These are phyloP conservation scores for Tipula unca DNA, from an alignment of 2,888 invertebrate species.

Conservation along the genomic window DNA sequence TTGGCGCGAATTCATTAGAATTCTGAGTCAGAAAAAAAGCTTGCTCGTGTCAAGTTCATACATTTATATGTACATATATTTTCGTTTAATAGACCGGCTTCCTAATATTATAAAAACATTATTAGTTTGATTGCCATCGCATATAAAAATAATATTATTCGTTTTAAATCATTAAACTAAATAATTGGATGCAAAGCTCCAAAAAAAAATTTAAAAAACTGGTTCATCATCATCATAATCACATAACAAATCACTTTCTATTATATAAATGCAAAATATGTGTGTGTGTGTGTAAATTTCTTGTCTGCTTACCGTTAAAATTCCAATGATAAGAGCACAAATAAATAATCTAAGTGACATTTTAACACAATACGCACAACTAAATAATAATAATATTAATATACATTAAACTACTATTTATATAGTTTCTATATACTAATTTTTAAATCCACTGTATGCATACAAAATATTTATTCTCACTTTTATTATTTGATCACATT, in stretches of 20 bases:
- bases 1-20: not conserved
- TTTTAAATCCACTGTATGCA: not conserved
- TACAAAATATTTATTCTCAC: not conserved
- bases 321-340: not conserved
- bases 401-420: not conserved
- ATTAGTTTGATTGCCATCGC: not conserved
- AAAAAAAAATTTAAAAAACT: not conserved
- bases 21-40: not conserved
- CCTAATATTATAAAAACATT: not conserved
- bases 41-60: not conserved
- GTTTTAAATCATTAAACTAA: not conserved
- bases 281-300: not conserved
- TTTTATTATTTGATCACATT: not conserved
- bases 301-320: conserved; percentile 1
- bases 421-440: not conserved
- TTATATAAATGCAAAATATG: not conserved
- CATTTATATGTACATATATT: not conserved
- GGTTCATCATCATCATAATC: too few relatives aligned
- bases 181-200: not conserved
- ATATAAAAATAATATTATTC: not conserved
- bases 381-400: not conserved
- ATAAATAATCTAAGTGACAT: not conserved
- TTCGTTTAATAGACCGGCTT: not conserved
- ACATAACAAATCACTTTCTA: not conserved
- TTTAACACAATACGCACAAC: not conserved